Evolutionary conservation across 2,113 vertebrate genomes (phyloP).

Genomic region (Neopipo cinnamomea): DNA sequence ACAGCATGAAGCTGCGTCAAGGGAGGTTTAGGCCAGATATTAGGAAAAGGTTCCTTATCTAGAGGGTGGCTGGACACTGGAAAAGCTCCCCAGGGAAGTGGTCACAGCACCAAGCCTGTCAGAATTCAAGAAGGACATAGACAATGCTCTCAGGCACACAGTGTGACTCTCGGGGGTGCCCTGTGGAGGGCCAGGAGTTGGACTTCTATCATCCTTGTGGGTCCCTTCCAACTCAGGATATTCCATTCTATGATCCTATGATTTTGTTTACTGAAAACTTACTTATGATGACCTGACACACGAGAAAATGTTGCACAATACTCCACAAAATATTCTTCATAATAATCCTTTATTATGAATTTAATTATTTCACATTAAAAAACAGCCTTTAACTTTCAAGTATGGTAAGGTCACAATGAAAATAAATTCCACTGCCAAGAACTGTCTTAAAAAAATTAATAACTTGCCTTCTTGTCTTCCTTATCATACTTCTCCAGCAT

Average conservation of each 20-base stretch:
- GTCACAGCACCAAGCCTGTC: not conserved
- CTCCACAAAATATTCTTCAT: not conserved
- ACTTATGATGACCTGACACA: not conserved
- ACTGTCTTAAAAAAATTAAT: not conserved
- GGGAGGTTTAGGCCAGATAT: not conserved
- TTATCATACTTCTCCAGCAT: not conserved
- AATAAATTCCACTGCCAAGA: not conserved
- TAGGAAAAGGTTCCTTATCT: not conserved
- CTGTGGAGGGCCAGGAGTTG: fast-evolving
- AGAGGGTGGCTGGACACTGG: not conserved
- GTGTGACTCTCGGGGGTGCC: fast-evolving
- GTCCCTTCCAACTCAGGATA: not conserved
- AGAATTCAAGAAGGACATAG: not conserved
- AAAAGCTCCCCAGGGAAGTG: too few relatives aligned
- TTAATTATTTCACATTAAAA: not conserved
- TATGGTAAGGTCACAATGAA: not conserved
- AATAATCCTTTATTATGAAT: not conserved
- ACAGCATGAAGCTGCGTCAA: not conserved
- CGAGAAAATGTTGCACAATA: not conserved
- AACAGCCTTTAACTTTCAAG: not conserved
- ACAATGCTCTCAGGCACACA: not conserved
- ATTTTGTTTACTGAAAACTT: not conserved
- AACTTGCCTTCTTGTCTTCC: not conserved
- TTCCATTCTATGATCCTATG: not conserved
- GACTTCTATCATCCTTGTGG: not conserved